Conservation (phyloP, 2,113 vertebrate genomes). For the Limnothrissa miodon region DNA sequence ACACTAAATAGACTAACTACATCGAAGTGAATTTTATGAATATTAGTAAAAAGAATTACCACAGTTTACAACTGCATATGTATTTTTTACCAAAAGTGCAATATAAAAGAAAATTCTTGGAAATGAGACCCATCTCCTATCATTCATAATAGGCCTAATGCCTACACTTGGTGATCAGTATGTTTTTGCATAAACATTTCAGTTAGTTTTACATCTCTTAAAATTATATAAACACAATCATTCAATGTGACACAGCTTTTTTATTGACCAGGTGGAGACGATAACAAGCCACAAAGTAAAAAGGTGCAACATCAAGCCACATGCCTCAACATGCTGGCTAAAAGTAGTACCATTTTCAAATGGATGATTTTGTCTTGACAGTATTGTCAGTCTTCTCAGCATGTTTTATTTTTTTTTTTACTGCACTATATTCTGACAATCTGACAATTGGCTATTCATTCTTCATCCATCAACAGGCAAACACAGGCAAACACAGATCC, state of each 20-base stretch:
- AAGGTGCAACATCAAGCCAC: background rate
- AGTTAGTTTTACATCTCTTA: background rate
- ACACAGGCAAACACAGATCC: background rate
- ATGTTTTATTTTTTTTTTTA: background rate
- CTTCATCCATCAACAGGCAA: background rate
- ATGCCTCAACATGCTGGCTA: background rate
- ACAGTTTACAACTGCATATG: background rate
- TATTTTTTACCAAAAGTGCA: no score
- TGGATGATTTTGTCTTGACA: no score
- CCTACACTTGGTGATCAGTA: background rate
- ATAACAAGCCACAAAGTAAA: background rate
- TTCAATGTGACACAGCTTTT: background rate
- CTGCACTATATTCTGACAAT: background rate
- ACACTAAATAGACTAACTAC: background rate
- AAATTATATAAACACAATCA: background rate
- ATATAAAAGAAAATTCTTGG: background rate
- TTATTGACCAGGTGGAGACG: background rate
- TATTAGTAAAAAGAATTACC: background rate
- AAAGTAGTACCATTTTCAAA: background rate
- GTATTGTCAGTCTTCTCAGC: background rate
- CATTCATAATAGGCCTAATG: background rate
- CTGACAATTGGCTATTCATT: background rate
- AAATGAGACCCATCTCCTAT: background rate
- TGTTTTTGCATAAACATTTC: background rate
- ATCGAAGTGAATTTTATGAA: no score